Evolutionary conservation across 1,140 invertebrate species (phyloP).

Genomic region (Gyrodactylus salaris): DNA sequence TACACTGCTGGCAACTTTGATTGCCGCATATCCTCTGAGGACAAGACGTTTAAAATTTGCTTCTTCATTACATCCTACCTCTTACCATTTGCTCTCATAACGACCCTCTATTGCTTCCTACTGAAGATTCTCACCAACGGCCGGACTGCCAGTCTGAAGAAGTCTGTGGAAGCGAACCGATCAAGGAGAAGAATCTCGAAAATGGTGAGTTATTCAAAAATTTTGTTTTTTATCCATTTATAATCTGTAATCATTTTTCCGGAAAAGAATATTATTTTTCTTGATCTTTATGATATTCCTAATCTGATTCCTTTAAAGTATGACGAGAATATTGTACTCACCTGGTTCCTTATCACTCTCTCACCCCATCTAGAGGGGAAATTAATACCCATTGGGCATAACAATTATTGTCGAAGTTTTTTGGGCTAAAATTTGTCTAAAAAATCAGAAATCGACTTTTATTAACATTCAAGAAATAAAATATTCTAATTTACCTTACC

Average conservation of each 20-base stretch:
- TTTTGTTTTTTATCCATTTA: conserved; percentile 33
- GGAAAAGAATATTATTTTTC: too few relatives aligned
- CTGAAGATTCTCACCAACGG: background rate
- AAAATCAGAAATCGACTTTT: background rate
- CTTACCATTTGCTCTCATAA: background rate
- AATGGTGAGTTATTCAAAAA: conserved; percentile 62
- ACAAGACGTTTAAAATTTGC: background rate
- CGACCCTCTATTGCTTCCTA: background rate
- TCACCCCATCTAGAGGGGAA: background rate
- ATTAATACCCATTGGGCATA: background rate
- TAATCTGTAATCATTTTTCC: too few relatives aligned
- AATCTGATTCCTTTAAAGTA: background rate
- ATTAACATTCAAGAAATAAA: background rate
- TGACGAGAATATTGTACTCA: background rate
- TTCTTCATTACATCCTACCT: background rate
- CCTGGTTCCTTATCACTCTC: background rate
- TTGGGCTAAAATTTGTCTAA: background rate
- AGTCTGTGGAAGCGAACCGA: conserved; percentile 33
- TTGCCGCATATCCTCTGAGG: background rate
- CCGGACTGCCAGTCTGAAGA: conserved; percentile 9
- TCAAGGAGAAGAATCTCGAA: conserved; percentile 59
- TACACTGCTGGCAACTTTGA: conserved; percentile 32
- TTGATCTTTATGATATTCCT: background rate
- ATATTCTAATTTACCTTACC: too few relatives aligned
- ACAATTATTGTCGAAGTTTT: background rate